Percentiles rank a stretch among this genome's conserved stretches.
phyloP scores from a whole-genome alignment of 2,888 invertebrate genomes.

The Teleogryllus oceanicus region DNA sequence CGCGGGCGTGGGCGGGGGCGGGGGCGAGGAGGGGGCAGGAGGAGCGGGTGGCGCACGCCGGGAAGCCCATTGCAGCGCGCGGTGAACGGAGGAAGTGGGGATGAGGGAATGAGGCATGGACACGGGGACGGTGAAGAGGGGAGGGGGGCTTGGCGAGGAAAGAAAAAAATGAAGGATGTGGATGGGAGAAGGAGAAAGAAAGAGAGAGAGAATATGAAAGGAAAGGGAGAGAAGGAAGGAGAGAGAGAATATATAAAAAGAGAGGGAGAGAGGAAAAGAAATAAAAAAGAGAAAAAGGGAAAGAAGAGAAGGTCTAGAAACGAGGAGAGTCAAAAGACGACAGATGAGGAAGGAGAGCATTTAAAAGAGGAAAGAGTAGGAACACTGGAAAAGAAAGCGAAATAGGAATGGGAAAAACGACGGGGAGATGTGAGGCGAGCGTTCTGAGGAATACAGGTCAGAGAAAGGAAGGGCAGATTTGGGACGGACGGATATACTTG shows the following conservation, averaged over 20 bases:
- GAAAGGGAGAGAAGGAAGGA: neutral
- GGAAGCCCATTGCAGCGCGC: no score
- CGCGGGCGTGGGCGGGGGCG: neutral
- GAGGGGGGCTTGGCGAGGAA: no score
- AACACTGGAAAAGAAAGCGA: neutral
- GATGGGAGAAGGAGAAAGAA: neutral
- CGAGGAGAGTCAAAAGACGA: neutral
- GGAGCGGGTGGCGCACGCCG: no score
- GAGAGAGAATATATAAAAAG: neutral
- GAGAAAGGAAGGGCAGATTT: neutral
- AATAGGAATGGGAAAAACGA: neutral
- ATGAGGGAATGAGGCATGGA: no score
- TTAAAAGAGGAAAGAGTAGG: neutral
- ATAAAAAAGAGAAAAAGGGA: neutral
- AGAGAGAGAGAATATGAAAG: neutral
- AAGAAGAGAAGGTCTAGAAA: neutral
- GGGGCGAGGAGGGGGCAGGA: neutral
- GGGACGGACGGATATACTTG: no score
- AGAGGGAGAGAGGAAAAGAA: neutral
- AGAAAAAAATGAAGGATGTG: no score
- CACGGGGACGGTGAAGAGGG: no score
- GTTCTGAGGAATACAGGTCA: no score
- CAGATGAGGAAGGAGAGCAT: neutral
- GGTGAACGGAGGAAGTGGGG: no score
- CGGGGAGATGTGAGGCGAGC: no score